Percentiles rank a stretch among this genome's conserved stretches.
Conservation (phyloP, 2,797 vertebrate genomes). For the Oreonectes daqikongensis region DNA sequence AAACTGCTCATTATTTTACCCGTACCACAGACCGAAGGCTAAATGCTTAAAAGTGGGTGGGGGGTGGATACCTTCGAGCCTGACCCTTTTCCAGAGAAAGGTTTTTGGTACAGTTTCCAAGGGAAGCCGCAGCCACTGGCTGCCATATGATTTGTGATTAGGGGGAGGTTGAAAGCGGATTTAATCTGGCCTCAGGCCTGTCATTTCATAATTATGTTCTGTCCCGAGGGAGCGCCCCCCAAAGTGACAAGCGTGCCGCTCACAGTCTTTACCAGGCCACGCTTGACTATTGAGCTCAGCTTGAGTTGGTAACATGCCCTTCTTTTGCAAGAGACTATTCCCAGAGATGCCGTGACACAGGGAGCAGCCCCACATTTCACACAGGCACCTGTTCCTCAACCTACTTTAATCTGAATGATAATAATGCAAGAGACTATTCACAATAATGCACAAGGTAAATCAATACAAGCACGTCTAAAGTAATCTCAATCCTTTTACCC, state of each 20-base stretch:
- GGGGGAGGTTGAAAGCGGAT: constrained; percentile 74
- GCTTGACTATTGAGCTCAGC: constrained; percentile 71
- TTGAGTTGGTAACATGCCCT: constrained; percentile 71
- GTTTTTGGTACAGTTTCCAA: constrained; percentile 80
- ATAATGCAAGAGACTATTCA: too few relatives aligned
- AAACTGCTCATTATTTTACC: too few relatives aligned
- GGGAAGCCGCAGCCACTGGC: constrained; percentile 70
- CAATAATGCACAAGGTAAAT: background rate
- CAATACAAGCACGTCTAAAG: constrained; percentile 6
- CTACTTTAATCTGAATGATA: constrained; percentile 28
- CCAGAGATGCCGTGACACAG: constrained; percentile 69
- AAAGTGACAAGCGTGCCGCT: constrained; percentile 73
- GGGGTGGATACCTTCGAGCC: constrained; percentile 58
- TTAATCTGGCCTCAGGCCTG: constrained; percentile 72
- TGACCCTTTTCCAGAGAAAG: constrained; percentile 77
- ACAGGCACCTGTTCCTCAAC: constrained; percentile 73
- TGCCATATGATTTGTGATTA: constrained; percentile 77
- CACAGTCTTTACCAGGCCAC: constrained; percentile 79
- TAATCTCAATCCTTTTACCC: constrained; percentile 4
- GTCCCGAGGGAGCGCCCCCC: constrained; percentile 75
- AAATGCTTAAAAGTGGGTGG: background rate
- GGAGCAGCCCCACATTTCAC: constrained; percentile 74
- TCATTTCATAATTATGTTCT: constrained; percentile 78
- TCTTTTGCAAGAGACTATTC: constrained; percentile 76
- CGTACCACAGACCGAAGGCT: background rate